Evolutionary conservation across 92 coral and sea anemone species (phyloP).

Genomic region (Plumapathes pennacea): DNA sequence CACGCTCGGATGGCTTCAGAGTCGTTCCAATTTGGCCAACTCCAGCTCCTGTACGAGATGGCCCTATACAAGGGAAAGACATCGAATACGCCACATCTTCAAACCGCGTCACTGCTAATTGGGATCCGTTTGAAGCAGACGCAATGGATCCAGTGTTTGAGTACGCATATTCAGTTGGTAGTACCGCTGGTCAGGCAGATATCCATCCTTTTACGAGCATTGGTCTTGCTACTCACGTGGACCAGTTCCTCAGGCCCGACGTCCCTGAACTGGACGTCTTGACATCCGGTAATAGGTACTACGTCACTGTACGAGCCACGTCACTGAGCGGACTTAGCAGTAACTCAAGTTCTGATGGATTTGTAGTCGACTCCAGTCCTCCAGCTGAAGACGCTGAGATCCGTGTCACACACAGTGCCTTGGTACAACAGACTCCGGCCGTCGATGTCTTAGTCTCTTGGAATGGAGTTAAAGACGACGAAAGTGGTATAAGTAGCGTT

Average conservation of each 20-base stretch:
- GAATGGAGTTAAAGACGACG: conserved; percentile 66
- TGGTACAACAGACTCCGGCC: conserved; percentile 37
- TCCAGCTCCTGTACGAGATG: conserved; percentile 72
- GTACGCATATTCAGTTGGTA: conserved; percentile 93
- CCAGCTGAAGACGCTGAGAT: conserved; percentile 56
- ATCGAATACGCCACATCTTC: conserved; percentile 63
- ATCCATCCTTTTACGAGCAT: conserved; percentile 66
- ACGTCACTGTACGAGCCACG: conserved; percentile 73
- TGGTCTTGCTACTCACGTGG: conserved; percentile 57
- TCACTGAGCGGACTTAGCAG: conserved; percentile 66
- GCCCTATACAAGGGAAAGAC: conserved; percentile 41
- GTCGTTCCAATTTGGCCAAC: conserved; percentile 80
- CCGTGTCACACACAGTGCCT: conserved; percentile 43
- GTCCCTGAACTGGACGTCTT: conserved; percentile 64
- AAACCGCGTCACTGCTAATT: conserved; percentile 65
- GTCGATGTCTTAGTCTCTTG: conserved; percentile 68
- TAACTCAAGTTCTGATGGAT: conserved; percentile 71
- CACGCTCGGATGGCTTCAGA: conserved; percentile 89
- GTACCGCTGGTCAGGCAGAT: conserved; percentile 54
- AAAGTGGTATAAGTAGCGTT: conserved; percentile 62
- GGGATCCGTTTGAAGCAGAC: conserved; percentile 81
- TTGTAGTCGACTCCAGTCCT: conserved; percentile 77
- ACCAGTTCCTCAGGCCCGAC: conserved; percentile 50
- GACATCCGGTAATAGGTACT: conserved; percentile 64
- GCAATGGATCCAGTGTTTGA: conserved; percentile 69